These are phyloP conservation scores for Otolemur garnettii DNA, from an alignment of 2,113 vertebrate genomes.

Conservation along the genomic window DNA sequence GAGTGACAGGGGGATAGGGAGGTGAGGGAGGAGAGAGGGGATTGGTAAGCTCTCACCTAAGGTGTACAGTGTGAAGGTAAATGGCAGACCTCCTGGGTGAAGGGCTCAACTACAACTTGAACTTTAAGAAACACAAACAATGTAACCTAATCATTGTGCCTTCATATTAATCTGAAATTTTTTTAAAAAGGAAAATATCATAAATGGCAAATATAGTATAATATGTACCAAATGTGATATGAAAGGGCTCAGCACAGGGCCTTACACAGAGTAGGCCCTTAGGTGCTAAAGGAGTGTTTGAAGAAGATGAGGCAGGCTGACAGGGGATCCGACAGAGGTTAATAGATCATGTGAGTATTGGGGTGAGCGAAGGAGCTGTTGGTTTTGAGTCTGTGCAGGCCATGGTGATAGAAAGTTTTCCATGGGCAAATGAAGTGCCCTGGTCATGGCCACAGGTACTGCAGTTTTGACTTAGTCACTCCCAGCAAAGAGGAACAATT, in stretches of 20 bases:
- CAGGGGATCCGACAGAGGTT: background rate
- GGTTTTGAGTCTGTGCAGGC: background rate
- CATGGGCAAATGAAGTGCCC: background rate
- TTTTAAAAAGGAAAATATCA: background rate
- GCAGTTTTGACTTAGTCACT: background rate
- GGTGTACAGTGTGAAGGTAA: too few relatives aligned
- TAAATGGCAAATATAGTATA: background rate
- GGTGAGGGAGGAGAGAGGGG: too few relatives aligned
- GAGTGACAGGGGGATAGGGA: too few relatives aligned
- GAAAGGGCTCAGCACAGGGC: background rate
- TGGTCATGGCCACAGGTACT: background rate
- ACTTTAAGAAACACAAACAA: too few relatives aligned
- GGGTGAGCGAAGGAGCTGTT: background rate
- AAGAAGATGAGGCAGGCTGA: background rate
- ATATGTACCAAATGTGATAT: too few relatives aligned
- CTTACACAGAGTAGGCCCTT: background rate
- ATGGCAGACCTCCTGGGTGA: too few relatives aligned
- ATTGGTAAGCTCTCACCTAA: too few relatives aligned
- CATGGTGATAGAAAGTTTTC: background rate
- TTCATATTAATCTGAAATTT: too few relatives aligned
- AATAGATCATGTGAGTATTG: background rate
- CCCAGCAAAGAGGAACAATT: background rate
- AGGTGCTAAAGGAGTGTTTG: background rate
- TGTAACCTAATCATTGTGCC: too few relatives aligned
- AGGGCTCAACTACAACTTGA: too few relatives aligned